Conservation (phyloP, 2,888 invertebrate genomes). For the Glomeris marginata region DNA sequence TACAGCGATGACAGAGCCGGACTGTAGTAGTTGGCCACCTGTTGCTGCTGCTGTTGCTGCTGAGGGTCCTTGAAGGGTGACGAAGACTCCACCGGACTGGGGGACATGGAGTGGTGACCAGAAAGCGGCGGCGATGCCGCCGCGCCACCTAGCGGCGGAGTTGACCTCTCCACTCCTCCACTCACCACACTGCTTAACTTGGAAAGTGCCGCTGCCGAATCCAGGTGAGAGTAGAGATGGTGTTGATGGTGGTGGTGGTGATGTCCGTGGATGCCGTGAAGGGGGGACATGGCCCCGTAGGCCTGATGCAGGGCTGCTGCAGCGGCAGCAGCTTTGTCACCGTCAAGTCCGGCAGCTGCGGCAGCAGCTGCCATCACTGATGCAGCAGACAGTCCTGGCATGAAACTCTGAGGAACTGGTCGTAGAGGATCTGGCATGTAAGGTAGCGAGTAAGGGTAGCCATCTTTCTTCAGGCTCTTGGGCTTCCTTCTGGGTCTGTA, state of each 20-base stretch:
- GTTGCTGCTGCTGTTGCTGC: background rate
- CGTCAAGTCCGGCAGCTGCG: background rate
- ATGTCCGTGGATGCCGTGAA: background rate
- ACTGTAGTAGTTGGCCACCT: background rate
- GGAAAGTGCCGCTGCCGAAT: background rate
- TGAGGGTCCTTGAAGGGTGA: background rate
- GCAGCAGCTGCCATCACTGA: background rate
- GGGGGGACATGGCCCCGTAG: background rate
- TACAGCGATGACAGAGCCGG: background rate
- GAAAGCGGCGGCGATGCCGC: background rate
- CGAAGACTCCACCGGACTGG: too few relatives aligned
- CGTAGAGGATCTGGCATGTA: slow-evolving; percentile 33
- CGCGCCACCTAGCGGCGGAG: background rate
- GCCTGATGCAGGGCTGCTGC: background rate
- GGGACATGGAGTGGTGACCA: background rate
- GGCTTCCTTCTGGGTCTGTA: slow-evolving; percentile 59
- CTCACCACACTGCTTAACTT: background rate
- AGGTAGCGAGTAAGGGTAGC: slow-evolving; percentile 81
- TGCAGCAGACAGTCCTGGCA: background rate
- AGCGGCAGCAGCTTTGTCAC: background rate
- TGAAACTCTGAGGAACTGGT: background rate
- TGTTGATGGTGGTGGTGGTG: background rate
- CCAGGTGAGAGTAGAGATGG: background rate
- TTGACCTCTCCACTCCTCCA: background rate
- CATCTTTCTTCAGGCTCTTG: slow-evolving; percentile 48